Percentiles rank a stretch among this genome's conserved stretches.
Conservation (phyloP, 2,113 vertebrate genomes). For the Ailuropoda melanoleuca region DNA sequence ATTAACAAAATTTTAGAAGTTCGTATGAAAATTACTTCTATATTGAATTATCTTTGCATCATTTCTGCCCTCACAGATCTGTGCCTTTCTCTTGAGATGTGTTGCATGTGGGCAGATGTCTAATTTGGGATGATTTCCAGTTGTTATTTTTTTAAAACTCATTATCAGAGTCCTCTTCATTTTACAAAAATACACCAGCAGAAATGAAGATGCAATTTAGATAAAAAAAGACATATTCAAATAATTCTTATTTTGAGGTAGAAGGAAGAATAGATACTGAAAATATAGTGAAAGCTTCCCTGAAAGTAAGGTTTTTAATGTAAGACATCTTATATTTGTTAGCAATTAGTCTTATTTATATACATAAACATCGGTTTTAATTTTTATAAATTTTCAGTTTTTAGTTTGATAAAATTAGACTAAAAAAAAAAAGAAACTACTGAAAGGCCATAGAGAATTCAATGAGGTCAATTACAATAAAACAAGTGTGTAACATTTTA, state of each 20-base stretch:
- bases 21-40: background rate
- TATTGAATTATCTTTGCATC: background rate
- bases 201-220: background rate
- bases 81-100: background rate
- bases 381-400: background rate
- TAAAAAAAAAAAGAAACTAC: background rate
- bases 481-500: background rate
- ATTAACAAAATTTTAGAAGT: slow-evolving; percentile 7
- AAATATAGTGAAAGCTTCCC: background rate
- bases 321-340: background rate
- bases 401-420: background rate
- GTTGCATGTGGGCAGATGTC: background rate
- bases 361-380: background rate
- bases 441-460: background rate
- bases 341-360: background rate
- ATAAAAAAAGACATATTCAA: background rate
- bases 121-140: slow-evolving; percentile 49
- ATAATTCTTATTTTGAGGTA: background rate
- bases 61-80: background rate
- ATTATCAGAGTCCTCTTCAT: slow-evolving; percentile 20
- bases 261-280: background rate
- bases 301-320: background rate
- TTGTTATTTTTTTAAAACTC: background rate
- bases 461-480: background rate
- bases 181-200: background rate